Percentiles rank a stretch among this genome's conserved stretches.
Conservation (phyloP, 2,797 vertebrate genomes). For the Artibeus jamaicensis region DNA sequence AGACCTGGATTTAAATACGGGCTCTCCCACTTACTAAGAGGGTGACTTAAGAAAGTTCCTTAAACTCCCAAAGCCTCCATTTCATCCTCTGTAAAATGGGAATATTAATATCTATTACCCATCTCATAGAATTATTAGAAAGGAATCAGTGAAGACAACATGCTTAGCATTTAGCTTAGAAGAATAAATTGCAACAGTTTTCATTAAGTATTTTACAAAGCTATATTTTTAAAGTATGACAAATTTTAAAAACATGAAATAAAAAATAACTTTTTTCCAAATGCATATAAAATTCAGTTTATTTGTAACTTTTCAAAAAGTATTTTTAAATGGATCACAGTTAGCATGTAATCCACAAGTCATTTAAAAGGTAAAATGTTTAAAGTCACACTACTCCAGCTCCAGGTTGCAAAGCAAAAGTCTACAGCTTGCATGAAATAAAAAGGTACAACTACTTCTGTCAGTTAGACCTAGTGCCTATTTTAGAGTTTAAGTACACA, state of each 20-base stretch:
- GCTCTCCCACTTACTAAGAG: not conserved
- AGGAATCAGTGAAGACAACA: not conserved
- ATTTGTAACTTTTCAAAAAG: not conserved
- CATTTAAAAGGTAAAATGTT: conserved; percentile 6
- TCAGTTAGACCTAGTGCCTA: not conserved
- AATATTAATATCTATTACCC: not conserved
- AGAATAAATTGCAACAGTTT: not conserved
- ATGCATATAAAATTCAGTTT: not conserved
- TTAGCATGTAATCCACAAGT: not conserved
- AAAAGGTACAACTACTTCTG: not conserved
- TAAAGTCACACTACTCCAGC: not conserved
- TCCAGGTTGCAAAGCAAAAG: not conserved
- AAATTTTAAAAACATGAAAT: not conserved
- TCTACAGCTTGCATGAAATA: not conserved
- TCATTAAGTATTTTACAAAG: conserved; percentile 14
- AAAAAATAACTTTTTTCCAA: not conserved
- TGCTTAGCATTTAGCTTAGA: not conserved
- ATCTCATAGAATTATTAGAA: not conserved
- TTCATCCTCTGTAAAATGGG: not conserved
- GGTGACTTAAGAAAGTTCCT: not conserved
- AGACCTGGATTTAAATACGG: not conserved
- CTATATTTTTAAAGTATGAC: not conserved
- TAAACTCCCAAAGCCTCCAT: not conserved
- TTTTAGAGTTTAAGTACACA: not conserved
- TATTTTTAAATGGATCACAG: not conserved